A percentile compares a stretch with the other conserved stretches of the same genome.
Evolutionary conservation across 2,797 vertebrate genomes (phyloP).

Genomic region (Rhincodon typus): DNA sequence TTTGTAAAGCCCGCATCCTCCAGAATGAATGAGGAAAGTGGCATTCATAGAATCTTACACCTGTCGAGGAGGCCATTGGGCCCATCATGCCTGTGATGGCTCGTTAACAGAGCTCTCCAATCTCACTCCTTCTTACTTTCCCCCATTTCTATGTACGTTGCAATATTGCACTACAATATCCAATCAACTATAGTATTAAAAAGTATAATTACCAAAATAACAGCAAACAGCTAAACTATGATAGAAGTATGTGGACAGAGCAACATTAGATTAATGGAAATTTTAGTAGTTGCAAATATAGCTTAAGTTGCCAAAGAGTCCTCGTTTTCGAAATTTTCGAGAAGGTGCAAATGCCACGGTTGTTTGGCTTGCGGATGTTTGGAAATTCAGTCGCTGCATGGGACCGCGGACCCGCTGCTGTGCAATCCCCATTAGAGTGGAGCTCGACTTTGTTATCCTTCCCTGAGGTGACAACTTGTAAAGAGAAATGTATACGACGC

Average conservation of each 20-base stretch:
- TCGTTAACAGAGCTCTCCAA: not conserved
- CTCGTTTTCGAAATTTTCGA: not conserved
- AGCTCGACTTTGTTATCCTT: not conserved
- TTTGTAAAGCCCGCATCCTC: not conserved
- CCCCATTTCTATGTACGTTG: not conserved
- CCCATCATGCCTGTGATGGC: not conserved
- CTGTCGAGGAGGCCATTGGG: not conserved
- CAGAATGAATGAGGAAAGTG: slow-evolving; percentile 3
- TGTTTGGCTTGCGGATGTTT: not conserved
- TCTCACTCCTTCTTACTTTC: too few relatives aligned
- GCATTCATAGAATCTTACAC: not conserved
- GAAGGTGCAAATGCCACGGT: not conserved
- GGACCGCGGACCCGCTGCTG: not conserved
- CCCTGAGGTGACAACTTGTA: not conserved
- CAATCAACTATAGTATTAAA: not conserved
- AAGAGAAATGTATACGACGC: not conserved
- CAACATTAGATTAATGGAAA: not conserved
- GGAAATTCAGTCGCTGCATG: not conserved
- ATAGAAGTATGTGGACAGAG: not conserved
- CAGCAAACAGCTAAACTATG: not conserved
- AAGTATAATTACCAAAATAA: not conserved
- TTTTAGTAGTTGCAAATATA: not conserved
- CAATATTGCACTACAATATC: not conserved
- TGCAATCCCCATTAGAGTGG: not conserved
- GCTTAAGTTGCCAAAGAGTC: not conserved